Percentiles rank a stretch among this genome's conserved stretches.
These are phyloP conservation scores for Drosophila limbata DNA, from an alignment of 2,888 invertebrate species.

Conservation along the genomic window DNA sequence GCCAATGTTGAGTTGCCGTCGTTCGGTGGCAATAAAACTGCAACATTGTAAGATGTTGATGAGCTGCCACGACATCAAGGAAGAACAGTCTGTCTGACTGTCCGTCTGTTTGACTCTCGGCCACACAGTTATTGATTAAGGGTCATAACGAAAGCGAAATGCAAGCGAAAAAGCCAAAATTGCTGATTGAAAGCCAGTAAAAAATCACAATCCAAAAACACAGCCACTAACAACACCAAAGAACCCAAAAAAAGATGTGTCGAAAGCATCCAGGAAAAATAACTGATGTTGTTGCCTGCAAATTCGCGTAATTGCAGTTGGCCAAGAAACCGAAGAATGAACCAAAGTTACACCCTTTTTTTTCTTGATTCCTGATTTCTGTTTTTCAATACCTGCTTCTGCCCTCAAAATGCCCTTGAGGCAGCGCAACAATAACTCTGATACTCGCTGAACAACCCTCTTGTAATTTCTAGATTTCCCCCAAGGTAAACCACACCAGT, in stretches of 20 bases:
- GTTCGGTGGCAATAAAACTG: constrained; percentile 62
- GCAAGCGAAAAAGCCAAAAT: constrained; percentile 53
- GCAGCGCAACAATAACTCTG: constrained; percentile 22
- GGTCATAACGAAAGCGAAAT: constrained; percentile 61
- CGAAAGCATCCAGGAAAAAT: constrained; percentile 45
- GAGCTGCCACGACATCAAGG: constrained; percentile 66
- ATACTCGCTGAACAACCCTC: constrained; percentile 2
- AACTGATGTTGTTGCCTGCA: constrained; percentile 51
- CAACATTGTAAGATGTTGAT: constrained; percentile 75
- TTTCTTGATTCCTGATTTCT: constrained; percentile 1
- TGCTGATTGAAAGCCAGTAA: constrained; percentile 70
- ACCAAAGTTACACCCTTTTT: constrained; percentile 17
- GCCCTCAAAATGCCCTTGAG: constrained; percentile 42
- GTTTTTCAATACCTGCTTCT: constrained; percentile 23
- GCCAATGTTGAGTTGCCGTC: constrained; percentile 13
- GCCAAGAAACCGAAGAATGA: constrained; percentile 35
- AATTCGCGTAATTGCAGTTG: constrained; percentile 74
- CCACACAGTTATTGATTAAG: constrained; percentile 75
- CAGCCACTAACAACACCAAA: constrained; percentile 5
- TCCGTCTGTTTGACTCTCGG: constrained; percentile 5
- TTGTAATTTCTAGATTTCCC: constrained; percentile 1
- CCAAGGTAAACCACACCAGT: constrained; percentile 15
- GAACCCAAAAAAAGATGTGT: constrained; percentile 26
- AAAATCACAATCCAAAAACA: constrained; percentile 24
- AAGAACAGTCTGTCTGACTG: background rate